Conservation (phyloP, 1,140 invertebrate genomes). For the Branchinecta lynchi region DNA sequence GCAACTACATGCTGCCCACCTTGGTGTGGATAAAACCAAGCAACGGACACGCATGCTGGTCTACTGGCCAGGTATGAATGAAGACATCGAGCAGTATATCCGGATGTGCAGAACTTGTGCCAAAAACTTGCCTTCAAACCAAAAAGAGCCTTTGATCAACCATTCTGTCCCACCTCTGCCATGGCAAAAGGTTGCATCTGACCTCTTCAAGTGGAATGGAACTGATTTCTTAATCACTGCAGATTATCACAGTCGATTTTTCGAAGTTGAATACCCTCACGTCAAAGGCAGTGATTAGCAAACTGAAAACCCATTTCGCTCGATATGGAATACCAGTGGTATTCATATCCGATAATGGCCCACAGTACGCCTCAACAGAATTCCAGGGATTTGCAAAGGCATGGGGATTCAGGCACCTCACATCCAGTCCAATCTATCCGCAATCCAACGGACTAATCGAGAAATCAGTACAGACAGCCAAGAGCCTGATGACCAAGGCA, state of each 20-base stretch:
- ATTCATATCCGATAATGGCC: slow-evolving; percentile 33
- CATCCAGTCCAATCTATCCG: slow-evolving; percentile 28
- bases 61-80: slow-evolving; percentile 34
- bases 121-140: too few species aligned
- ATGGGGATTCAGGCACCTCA: slow-evolving; percentile 28
- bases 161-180: too few species aligned
- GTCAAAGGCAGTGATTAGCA: slow-evolving; percentile 15
- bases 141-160: too few species aligned
- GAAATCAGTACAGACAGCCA: slow-evolving; percentile 24
- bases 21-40: slow-evolving; percentile 29
- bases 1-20: slow-evolving; percentile 17
- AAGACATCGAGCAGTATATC: too few species aligned
- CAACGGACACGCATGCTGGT: slow-evolving; percentile 29
- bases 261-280: too few species aligned
- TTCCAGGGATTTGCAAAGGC: slow-evolving; percentile 31
- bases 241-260: too few species aligned
- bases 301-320: slow-evolving; percentile 28
- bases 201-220: too few species aligned
- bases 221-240: too few species aligned
- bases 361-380: slow-evolving; percentile 31
- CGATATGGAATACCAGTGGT: slow-evolving; percentile 30
- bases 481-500: too few species aligned
- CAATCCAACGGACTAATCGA: slow-evolving; percentile 34
- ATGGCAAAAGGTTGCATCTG: too few species aligned
- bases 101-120: too few species aligned